Evolutionary conservation across 2,888 invertebrate genomes (phyloP).

Genomic region (Sialis fuliginosa): DNA sequence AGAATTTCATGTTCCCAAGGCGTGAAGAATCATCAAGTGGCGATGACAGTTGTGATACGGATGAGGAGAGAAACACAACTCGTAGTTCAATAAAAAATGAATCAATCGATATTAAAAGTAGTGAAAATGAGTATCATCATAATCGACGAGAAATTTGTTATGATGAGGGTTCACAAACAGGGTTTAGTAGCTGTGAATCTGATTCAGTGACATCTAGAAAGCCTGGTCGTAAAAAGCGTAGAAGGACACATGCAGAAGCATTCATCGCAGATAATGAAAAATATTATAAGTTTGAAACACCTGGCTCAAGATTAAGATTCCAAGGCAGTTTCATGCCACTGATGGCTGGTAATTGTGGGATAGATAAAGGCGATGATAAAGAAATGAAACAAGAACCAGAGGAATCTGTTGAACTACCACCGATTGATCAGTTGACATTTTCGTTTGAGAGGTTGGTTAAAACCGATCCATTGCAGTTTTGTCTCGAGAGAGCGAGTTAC

Average conservation of each 20-base stretch:
- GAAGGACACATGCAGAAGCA: conserved; percentile 36
- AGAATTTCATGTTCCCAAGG: conserved; percentile 71
- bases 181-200: neutral
- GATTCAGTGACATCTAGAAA: neutral
- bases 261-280: conserved; percentile 38
- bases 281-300: conserved; percentile 34
- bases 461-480: conserved; percentile 66
- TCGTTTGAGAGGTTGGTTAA: conserved; percentile 59
- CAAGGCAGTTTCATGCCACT: conserved; percentile 19
- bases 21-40: conserved; percentile 39
- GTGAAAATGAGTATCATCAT: conserved; percentile 10
- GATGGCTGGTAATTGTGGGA: conserved; percentile 8
- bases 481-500: conserved; percentile 45
- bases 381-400: conserved; percentile 15
- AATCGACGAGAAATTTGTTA: conserved; percentile 18
- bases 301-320: conserved; percentile 27
- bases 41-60: conserved; percentile 26
- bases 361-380: conserved; percentile 20
- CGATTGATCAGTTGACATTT: conserved; percentile 44
- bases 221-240: conserved; percentile 7
- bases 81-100: conserved; percentile 17
- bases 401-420: conserved; percentile 21
- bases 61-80: conserved; percentile 27
- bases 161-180: conserved; percentile 19
- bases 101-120: conserved; percentile 19